Conservation (phyloP, 2,113 vertebrate genomes). For the Carassius gibelio region DNA sequence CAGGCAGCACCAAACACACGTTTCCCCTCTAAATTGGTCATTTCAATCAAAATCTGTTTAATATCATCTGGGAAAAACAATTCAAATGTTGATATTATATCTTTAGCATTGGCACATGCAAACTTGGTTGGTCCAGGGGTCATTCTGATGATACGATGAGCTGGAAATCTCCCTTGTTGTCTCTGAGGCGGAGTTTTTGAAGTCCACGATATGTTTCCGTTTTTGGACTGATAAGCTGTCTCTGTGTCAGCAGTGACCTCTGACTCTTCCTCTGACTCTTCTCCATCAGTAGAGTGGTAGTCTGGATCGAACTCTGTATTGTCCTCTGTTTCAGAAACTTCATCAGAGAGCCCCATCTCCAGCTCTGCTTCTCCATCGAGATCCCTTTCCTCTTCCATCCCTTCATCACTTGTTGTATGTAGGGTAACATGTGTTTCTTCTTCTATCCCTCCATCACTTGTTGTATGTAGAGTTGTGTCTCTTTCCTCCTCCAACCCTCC, state of each 20-base stretch:
- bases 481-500: too few species aligned
- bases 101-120: neutral
- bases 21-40: constrained; percentile 16
- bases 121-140: constrained; percentile 11
- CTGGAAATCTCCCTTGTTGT: neutral
- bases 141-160: neutral
- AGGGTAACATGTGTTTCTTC: too few species aligned
- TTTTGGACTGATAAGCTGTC: neutral
- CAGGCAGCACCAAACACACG: neutral
- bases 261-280: neutral
- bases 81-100: constrained; percentile 15
- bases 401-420: too few species aligned
- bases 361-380: neutral
- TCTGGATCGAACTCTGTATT: neutral
- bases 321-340: neutral
- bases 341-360: neutral
- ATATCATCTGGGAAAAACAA: neutral
- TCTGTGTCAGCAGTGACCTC: neutral
- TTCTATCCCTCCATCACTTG: too few species aligned
- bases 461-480: too few species aligned
- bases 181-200: neutral
- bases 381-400: neutral
- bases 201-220: neutral
- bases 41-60: neutral
- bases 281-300: neutral